Conservation (phyloP, 2,113 vertebrate species). For the Cavia aperea region DNA sequence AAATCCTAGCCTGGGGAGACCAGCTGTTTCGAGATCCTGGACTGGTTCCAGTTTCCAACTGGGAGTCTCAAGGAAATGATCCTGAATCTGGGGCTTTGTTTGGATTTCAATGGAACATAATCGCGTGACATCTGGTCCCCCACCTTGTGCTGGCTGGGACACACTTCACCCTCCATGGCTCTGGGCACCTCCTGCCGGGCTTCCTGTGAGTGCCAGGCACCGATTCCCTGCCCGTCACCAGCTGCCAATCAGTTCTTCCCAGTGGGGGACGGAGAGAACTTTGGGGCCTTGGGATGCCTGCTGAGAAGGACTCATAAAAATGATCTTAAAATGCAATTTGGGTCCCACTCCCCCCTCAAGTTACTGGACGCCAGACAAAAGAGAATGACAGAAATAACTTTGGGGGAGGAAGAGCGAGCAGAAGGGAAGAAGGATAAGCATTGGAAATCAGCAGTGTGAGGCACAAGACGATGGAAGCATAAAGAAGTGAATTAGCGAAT, state of each 20-base stretch:
- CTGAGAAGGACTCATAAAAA: slow-evolving; percentile 63
- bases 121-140: slow-evolving; percentile 71
- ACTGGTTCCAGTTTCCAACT: slow-evolving; percentile 58
- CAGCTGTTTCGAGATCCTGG: slow-evolving; percentile 68
- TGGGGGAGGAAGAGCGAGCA: background rate
- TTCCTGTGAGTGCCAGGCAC: slow-evolving; percentile 61
- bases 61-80: slow-evolving; percentile 66
- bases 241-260: slow-evolving; percentile 70
- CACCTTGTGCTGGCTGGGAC: slow-evolving; percentile 70
- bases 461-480: background rate
- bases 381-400: slow-evolving; percentile 43
- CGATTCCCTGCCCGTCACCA: slow-evolving; percentile 61
- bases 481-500: background rate
- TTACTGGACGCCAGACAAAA: slow-evolving; percentile 61
- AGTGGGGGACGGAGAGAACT: slow-evolving; percentile 55
- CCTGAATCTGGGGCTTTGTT: slow-evolving; percentile 66
- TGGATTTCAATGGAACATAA: slow-evolving; percentile 71
- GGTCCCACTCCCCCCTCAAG: slow-evolving; percentile 41
- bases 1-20: slow-evolving; percentile 57
- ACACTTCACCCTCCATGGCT: slow-evolving; percentile 55
- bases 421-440: background rate
- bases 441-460: background rate
- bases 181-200: slow-evolving; percentile 68
- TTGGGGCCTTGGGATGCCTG: slow-evolving; percentile 44
- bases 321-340: slow-evolving; percentile 60